Conservation (phyloP, 1,140 invertebrate genomes). For the Cataglyphis hispanica region DNA sequence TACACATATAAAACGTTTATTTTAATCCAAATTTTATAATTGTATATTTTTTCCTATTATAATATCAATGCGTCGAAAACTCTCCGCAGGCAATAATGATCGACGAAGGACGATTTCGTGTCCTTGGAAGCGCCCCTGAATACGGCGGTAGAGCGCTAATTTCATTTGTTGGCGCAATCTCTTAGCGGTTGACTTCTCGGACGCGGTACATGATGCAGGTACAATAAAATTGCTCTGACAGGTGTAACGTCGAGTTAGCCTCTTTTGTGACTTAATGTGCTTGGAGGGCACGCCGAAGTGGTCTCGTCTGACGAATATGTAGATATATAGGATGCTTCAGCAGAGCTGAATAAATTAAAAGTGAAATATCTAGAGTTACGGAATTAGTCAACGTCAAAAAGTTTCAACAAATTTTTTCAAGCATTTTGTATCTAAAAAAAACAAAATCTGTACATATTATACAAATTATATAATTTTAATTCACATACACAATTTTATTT, state of each 20-base stretch:
- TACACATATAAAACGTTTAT: background rate
- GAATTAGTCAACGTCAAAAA: background rate
- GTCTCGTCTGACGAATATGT: slow-evolving; percentile 19
- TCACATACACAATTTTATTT: background rate
- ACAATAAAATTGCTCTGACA: slow-evolving; percentile 78
- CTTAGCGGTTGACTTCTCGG: slow-evolving; percentile 78
- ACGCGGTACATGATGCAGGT: slow-evolving; percentile 78
- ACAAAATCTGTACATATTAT: background rate
- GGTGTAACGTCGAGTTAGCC: slow-evolving; percentile 78
- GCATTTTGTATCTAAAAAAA: background rate
- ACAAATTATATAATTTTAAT: background rate
- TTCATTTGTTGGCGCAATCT: slow-evolving; percentile 79
- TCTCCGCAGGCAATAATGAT: slow-evolving; percentile 54
- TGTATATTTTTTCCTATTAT: background rate
- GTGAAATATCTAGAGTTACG: background rate
- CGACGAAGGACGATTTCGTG: slow-evolving; percentile 47
- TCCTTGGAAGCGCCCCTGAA: slow-evolving; percentile 52
- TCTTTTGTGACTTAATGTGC: slow-evolving; percentile 51
- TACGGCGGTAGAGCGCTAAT: slow-evolving; percentile 66
- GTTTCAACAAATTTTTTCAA: background rate
- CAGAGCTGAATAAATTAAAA: background rate
- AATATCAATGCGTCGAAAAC: slow-evolving; percentile 7
- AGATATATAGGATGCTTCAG: slow-evolving; percentile 31
- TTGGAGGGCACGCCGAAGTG: slow-evolving; percentile 12
- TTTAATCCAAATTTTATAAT: background rate